These are phyloP conservation scores for Zaprionus lineosus DNA, from an alignment of 2,888 invertebrate genomes.

Conservation along the genomic window DNA sequence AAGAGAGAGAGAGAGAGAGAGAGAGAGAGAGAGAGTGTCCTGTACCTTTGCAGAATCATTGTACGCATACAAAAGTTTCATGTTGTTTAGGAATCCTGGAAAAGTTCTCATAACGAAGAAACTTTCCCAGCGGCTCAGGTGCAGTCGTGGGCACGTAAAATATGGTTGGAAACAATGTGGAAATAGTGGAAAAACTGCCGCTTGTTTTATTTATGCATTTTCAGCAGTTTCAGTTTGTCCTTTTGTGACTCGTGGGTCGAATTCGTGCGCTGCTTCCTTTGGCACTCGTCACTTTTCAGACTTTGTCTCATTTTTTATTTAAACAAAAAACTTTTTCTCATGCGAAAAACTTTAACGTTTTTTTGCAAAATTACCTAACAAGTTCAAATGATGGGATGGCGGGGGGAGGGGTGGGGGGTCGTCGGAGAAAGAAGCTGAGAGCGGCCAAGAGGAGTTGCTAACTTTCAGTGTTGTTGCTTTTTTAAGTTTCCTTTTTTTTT, in stretches of 20 bases:
- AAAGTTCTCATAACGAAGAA: conserved; percentile 60
- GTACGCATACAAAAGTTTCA: conserved; percentile 33
- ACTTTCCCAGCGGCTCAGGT: conserved; percentile 47
- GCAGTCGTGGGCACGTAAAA: conserved; percentile 61
- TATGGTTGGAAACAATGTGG: conserved; percentile 58
- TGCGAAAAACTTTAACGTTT: conserved; percentile 53
- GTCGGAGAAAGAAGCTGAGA: too few species aligned
- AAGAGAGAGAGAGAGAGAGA: too few species aligned
- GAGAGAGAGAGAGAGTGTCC: too few species aligned
- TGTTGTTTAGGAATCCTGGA: conserved; percentile 45
- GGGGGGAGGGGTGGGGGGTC: conserved; percentile 7
- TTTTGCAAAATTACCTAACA: conserved; percentile 51
- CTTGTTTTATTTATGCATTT: conserved; percentile 65
- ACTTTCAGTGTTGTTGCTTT: conserved; percentile 36
- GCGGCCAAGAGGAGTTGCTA: conserved; percentile 24
- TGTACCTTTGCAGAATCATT: too few species aligned
- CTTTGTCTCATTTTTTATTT: conserved; percentile 71
- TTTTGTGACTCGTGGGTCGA: conserved; percentile 50
- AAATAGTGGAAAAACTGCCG: conserved; percentile 69
- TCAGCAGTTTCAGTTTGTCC: conserved; percentile 40
- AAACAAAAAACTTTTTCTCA: conserved; percentile 56
- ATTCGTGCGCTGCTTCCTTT: conserved; percentile 46
- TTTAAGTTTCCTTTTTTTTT: too few species aligned
- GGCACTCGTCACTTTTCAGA: conserved; percentile 61
- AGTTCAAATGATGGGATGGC: conserved; percentile 30